Base-by-base conservation (phyloP, 2,888 invertebrate species). In the Antitype chi region DNA sequence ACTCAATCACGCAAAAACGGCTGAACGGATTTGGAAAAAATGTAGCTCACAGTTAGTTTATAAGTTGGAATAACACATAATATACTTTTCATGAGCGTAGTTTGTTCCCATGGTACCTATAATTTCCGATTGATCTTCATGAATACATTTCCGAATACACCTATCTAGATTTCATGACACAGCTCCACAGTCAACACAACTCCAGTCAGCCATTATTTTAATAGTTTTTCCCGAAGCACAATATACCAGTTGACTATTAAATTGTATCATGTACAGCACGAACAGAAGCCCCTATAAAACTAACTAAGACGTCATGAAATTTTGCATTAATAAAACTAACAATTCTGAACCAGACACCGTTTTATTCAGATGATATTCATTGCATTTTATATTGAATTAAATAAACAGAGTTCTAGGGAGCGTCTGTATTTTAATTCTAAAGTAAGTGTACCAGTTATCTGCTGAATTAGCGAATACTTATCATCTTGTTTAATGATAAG, bases 401-500 rank as follows among this genome's bases (percentile, higher is more conserved):
- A 57, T 70, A 55, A 47, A 60, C 53, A 38, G n/a, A 53, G 43
- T 13, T 32, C 13, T 70, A 62, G 68, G n/a, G 11, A 66, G 15
- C 38, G 43, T 53, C 52, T 74, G 63, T 62, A 62, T 78, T 85
- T 68, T 52, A 28, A 28, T 67, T 76, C 76, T 62, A 76, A 78
- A 74, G 38, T n/a, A 78, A 82, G 25, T 57, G 43, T 66, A 66
- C 59, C 6, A 17, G 43, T 52, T 76, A 38, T 80, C 74, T 67
- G 11, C 23, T 67, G 59, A 78, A 80, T 82, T 81, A 78, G 64
- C 64, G 62, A 63, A 53, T 49, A 60, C 72, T 74, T 82, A 69
- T 67, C 73, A 81, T 78, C 66, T 77, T 74, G 52, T 78, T 70
- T 70, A 79, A 81, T 57, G 43, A 82, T 77, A 64, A 78, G 77